Evolutionary conservation across 2,113 vertebrate genomes (phyloP).

Genomic region (Cephalopterus ornatus): DNA sequence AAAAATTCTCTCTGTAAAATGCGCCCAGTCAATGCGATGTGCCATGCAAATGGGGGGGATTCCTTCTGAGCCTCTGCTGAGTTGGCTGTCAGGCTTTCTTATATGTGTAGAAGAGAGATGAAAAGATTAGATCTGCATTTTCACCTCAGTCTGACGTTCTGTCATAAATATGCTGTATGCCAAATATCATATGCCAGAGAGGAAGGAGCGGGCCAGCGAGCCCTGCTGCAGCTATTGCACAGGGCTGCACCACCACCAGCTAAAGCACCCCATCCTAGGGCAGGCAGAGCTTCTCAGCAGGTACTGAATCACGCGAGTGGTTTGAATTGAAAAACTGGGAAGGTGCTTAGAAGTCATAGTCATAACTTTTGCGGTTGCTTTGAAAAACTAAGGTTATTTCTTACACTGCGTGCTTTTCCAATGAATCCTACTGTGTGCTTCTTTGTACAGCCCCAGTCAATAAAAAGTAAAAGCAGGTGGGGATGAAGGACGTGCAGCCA

Average conservation of each 20-base stretch:
- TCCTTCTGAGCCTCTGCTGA: slow-evolving; percentile 18
- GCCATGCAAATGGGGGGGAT: not conserved
- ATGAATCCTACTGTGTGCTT: not conserved
- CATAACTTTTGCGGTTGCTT: not conserved
- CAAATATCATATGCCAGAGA: slow-evolving; percentile 35
- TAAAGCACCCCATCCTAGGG: not conserved
- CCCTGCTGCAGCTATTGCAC: not conserved
- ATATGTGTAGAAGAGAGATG: slow-evolving; percentile 5
- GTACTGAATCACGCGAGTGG: not conserved
- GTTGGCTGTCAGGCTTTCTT: slow-evolving; percentile 37
- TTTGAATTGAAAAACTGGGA: not conserved
- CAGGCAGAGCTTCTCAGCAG: not conserved
- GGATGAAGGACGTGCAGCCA: not conserved
- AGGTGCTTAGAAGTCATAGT: not conserved
- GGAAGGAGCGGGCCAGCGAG: not conserved
- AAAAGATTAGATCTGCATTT: slow-evolving; percentile 35
- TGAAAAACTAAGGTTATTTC: not conserved
- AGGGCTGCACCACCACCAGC: not conserved
- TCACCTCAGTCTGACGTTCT: slow-evolving; percentile 46
- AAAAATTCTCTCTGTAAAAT: slow-evolving; percentile 24
- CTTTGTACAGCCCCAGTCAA: not conserved
- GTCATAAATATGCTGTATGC: slow-evolving; percentile 36
- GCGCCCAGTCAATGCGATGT: not conserved
- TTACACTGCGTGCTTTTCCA: not conserved
- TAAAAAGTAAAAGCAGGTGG: not conserved